These are phyloP conservation scores for Nesometra sesokonis DNA, from an alignment of 35 echinoderm and acorn worm species.

Conservation along the genomic window DNA sequence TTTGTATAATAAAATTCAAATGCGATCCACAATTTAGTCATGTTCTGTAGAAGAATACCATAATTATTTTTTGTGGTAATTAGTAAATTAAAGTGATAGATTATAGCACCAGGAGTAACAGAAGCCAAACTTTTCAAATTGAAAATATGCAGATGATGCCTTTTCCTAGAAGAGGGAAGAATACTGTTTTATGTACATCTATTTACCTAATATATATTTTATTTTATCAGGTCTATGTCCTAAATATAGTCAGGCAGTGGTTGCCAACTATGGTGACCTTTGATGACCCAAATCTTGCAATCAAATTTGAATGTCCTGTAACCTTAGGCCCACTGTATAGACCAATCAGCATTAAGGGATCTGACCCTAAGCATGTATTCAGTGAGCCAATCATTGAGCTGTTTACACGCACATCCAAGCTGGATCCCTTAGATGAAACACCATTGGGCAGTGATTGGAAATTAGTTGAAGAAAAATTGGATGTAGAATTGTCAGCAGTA, in stretches of 20 bases:
- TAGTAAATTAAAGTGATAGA: too few relatives aligned
- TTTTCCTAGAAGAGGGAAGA: too few relatives aligned
- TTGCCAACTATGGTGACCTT: slow-evolving; percentile 40
- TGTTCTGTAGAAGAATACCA: too few relatives aligned
- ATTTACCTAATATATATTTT: neutral
- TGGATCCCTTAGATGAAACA: slow-evolving; percentile 82
- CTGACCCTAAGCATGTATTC: slow-evolving; percentile 88
- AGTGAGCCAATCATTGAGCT: slow-evolving; percentile 80
- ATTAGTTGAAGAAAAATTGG: slow-evolving; percentile 34
- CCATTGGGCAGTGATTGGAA: slow-evolving; percentile 78
- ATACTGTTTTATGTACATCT: too few relatives aligned
- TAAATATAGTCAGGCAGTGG: slow-evolving; percentile 46
- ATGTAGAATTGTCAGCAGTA: slow-evolving; percentile 58
- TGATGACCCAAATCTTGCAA: slow-evolving; percentile 30
- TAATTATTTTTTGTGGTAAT: too few relatives aligned
- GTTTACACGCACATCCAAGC: slow-evolving; percentile 82
- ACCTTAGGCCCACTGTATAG: slow-evolving; percentile 58
- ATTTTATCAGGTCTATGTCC: slow-evolving; percentile 26
- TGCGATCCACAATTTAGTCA: too few relatives aligned
- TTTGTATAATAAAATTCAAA: too few relatives aligned
- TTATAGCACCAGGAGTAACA: too few relatives aligned
- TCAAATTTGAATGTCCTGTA: slow-evolving; percentile 73
- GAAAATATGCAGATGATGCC: too few relatives aligned
- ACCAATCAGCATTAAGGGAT: slow-evolving; percentile 70
- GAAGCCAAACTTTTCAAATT: too few relatives aligned